Percentiles rank a stretch among this genome's conserved stretches.
Evolutionary conservation across 1,140 invertebrate genomes (phyloP).

Genomic region (Papilio aristodemus): DNA sequence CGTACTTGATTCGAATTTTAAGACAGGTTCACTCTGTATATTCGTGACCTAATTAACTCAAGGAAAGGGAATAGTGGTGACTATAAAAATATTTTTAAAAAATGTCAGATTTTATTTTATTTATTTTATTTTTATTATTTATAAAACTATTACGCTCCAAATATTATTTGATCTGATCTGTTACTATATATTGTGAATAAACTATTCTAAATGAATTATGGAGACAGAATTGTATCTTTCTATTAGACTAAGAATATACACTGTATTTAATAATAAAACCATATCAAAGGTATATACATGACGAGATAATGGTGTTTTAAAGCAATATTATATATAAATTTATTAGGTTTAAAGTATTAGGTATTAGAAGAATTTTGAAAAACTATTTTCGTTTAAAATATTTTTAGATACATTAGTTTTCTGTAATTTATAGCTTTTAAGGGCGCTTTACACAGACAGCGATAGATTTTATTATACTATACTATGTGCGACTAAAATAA

Average conservation of each 20-base stretch:
- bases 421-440: slow-evolving; percentile 5
- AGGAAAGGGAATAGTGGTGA: too few species aligned
- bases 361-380: slow-evolving; percentile 12
- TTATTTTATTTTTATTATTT: too few species aligned
- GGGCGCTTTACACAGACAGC: neutral
- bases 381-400: slow-evolving; percentile 22
- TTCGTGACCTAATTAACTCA: too few species aligned
- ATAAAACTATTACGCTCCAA: too few species aligned
- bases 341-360: neutral
- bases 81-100: too few species aligned
- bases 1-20: too few species aligned
- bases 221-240: neutral
- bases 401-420: slow-evolving; percentile 29
- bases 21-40: too few species aligned
- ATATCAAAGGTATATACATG: slow-evolving; percentile 26
- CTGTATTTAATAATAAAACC: neutral
- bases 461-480: neutral
- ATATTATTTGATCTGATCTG: too few species aligned
- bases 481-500: too few species aligned
- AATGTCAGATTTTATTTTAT: too few species aligned
- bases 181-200: too few species aligned
- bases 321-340: slow-evolving; percentile 24
- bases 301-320: slow-evolving; percentile 4
- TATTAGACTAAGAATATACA: neutral
- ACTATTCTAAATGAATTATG: too few species aligned